These are phyloP conservation scores for Tigriopus japonicus DNA, from an alignment of 1,140 invertebrate species.

Conservation along the genomic window DNA sequence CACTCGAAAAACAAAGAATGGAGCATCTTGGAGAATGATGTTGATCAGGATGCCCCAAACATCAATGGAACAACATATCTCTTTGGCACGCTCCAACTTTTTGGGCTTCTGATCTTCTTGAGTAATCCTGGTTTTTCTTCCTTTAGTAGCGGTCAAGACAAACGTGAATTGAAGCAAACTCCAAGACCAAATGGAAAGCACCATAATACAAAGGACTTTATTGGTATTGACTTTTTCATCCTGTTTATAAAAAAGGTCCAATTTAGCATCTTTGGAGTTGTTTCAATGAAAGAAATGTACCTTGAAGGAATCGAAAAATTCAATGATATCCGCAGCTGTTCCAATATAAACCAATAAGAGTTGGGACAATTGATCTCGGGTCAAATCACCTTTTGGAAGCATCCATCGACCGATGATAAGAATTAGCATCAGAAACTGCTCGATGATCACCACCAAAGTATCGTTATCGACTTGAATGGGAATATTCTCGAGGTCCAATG, in stretches of 20 bases:
- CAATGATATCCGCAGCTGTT: slow-evolving; percentile 82
- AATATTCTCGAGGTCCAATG: slow-evolving; percentile 11
- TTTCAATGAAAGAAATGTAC: slow-evolving; percentile 11
- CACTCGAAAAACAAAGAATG: slow-evolving; percentile 59
- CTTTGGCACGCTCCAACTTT: slow-evolving; percentile 22
- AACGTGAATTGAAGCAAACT: slow-evolving; percentile 74
- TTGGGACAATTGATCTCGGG: slow-evolving; percentile 72
- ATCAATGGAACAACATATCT: slow-evolving; percentile 55
- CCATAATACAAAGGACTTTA: slow-evolving; percentile 48
- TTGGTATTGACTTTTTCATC: slow-evolving; percentile 54
- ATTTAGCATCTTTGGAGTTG: too few relatives aligned
- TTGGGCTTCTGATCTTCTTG: slow-evolving; percentile 9
- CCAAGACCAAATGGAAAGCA: slow-evolving; percentile 68
- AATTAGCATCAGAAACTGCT: slow-evolving; percentile 70
- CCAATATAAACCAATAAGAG: slow-evolving; percentile 53
- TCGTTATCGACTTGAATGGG: slow-evolving; percentile 29
- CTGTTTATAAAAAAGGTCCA: slow-evolving; percentile 15
- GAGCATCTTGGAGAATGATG: slow-evolving; percentile 43
- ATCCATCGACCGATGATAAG: slow-evolving; percentile 72
- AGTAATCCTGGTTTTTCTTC: slow-evolving; percentile 44
- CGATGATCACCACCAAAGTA: slow-evolving; percentile 65
- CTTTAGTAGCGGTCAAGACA: slow-evolving; percentile 66
- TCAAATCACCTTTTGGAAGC: slow-evolving; percentile 68
- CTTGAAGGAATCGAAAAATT: slow-evolving; percentile 88
- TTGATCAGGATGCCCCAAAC: slow-evolving; percentile 44